phyloP scores from a whole-genome alignment of 2,113 vertebrate genomes.

The Phrynosoma platyrhinos region DNA sequence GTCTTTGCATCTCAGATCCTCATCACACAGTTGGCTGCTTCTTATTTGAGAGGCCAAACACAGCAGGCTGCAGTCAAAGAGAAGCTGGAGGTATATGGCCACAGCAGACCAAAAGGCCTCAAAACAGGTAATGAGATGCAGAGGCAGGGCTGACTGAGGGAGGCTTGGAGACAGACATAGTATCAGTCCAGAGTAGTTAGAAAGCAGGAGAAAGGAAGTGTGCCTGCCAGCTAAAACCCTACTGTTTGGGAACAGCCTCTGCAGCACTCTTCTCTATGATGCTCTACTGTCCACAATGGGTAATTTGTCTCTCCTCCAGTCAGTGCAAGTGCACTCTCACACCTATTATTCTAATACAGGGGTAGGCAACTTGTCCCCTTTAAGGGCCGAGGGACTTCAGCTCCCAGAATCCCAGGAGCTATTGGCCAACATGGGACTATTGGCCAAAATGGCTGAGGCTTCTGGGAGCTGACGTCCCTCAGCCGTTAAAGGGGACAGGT shows the following conservation, averaged over 20 bases:
- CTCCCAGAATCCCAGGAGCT: too few relatives aligned
- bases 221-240: background rate
- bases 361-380: too few relatives aligned
- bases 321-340: background rate
- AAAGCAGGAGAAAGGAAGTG: background rate
- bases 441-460: too few relatives aligned
- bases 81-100: slow-evolving; percentile 11
- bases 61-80: slow-evolving; percentile 29
- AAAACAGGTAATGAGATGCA: rapidly evolving
- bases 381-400: too few relatives aligned
- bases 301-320: background rate
- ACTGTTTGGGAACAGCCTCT: background rate
- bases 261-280: background rate
- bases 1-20: slow-evolving; percentile 48
- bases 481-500: too few relatives aligned
- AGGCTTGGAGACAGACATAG: background rate
- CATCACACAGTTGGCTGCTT: slow-evolving; percentile 29
- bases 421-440: too few relatives aligned
- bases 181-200: background rate
- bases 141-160: background rate
- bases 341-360: background rate
- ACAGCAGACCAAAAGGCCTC: background rate
- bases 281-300: background rate
- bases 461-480: too few relatives aligned
- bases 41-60: slow-evolving; percentile 10